Conservation (phyloP, 2,888 invertebrate genomes). For the Ormyrus rosae region DNA sequence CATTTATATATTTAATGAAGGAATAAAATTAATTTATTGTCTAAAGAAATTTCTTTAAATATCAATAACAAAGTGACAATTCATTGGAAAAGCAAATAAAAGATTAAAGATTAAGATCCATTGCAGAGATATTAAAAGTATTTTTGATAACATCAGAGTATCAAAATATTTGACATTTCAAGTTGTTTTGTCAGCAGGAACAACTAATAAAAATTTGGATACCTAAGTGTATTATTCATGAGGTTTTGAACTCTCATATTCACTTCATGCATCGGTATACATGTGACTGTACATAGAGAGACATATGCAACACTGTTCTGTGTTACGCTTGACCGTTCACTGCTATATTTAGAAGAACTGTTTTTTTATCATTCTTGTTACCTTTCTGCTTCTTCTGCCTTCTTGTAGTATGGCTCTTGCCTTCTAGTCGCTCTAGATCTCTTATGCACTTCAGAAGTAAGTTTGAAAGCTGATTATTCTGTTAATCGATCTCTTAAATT, state of each 20-base stretch:
- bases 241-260: slow-evolving; percentile 57
- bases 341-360: slow-evolving; percentile 68
- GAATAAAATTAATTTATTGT: too few relatives aligned
- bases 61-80: too few relatives aligned
- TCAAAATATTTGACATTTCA: too few relatives aligned
- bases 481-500: not conserved
- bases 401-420: slow-evolving; percentile 32
- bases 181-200: not conserved
- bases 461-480: slow-evolving; percentile 34
- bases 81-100: too few relatives aligned
- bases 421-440: not conserved
- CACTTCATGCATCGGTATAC: slow-evolving; percentile 34
- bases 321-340: slow-evolving; percentile 66
- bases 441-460: slow-evolving; percentile 21
- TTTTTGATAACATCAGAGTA: too few relatives aligned
- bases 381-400: slow-evolving; percentile 50
- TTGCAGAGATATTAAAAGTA: too few relatives aligned
- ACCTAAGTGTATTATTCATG: slow-evolving; percentile 59
- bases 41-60: too few relatives aligned
- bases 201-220: slow-evolving; percentile 34
- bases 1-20: too few relatives aligned
- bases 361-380: slow-evolving; percentile 66
- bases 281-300: slow-evolving; percentile 51
- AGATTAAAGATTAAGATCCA: too few relatives aligned
- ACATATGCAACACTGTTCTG: slow-evolving; percentile 55